Evolutionary conservation across 2,888 invertebrate genomes (phyloP), one percentile per base, ranked within the genome.

Genomic region (Phortica magna): DNA sequence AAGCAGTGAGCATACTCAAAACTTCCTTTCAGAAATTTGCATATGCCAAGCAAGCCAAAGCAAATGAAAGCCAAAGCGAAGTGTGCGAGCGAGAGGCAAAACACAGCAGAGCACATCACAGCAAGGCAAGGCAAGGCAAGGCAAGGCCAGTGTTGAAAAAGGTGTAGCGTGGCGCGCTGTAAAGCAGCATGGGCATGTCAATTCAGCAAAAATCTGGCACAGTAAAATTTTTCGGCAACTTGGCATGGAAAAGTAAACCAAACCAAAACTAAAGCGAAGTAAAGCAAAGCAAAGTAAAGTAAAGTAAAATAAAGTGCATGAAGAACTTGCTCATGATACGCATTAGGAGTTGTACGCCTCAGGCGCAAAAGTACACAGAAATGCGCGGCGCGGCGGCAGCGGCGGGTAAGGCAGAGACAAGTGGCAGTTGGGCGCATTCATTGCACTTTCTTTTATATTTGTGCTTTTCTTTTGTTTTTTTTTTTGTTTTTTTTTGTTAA

Each of bases 1-100:
- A 67, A 67, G 67, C 42, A 67, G 39, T 3, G 17, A 67, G 39
- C 17, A 14, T 41, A 67, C 41, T 41, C 14, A 42, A 67, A 39
- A n/a, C 67, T 55, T 71, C 55, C 85, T 86, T 86, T 87, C 86
- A 87, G 86, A 87, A 88, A 87, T 88, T 88, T 87, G 88, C 88
- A 87, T 88, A 86, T 87, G 53, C 12, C 31, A 41, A n/a, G 17
- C 6, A 12, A 10, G 31, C 61, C 5, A 31, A 65, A 41, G 19
- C 61, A 6, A 31, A 65, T 14, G 19, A 78, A 83, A 78, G 77
- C 81, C 74, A 76, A 78, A 48, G 68, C 53, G 17, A 53, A 19
- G 48, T 41, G 14, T 48, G 14, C 2, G n/a, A 42, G 41, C 17
- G 57, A 19, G 22, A 74, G 3, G 64, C 64, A n/a, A 64, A 22